Evolutionary conservation across 2,888 invertebrate genomes (phyloP).

Genomic region (Trissolcus brochymenae): DNA sequence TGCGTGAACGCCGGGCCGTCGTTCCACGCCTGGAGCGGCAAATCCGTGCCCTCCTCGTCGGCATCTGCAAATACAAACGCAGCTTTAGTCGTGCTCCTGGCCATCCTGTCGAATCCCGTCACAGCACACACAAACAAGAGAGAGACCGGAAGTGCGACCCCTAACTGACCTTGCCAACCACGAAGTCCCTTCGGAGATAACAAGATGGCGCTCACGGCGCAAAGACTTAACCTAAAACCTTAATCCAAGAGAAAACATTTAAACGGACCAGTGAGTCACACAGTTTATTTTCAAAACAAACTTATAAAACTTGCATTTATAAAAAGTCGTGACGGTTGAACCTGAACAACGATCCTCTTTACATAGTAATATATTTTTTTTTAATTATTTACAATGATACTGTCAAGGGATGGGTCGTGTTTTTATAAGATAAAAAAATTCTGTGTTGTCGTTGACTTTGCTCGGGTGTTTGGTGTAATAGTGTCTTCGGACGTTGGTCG

Average conservation of each 20-base stretch:
- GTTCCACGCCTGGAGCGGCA: slow-evolving; percentile 65
- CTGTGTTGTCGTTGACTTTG: slow-evolving; percentile 1
- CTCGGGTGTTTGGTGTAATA: slow-evolving; percentile 54
- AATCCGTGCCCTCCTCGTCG: slow-evolving; percentile 62
- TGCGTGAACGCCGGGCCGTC: slow-evolving; percentile 62
- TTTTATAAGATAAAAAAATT: slow-evolving; percentile 26
- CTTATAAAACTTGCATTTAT: no score
- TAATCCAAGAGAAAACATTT: background rate
- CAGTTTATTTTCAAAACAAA: no score
- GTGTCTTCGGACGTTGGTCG: slow-evolving; percentile 59
- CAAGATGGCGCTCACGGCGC: slow-evolving; percentile 1
- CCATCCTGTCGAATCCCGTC: slow-evolving; percentile 22
- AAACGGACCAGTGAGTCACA: background rate
- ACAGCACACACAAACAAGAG: slow-evolving; percentile 49
- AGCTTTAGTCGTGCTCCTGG: slow-evolving; percentile 64
- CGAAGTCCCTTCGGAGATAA: background rate
- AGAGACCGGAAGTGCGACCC: slow-evolving; percentile 27
- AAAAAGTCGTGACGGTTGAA: no score
- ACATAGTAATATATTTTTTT: background rate
- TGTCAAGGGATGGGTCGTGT: background rate
- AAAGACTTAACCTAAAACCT: slow-evolving; percentile 2
- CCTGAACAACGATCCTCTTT: no score
- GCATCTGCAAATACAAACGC: slow-evolving; percentile 64
- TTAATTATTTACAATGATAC: background rate
- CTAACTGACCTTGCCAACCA: slow-evolving; percentile 12